Percentiles rank a stretch among this genome's conserved stretches.
Evolutionary conservation across 2,888 invertebrate species (phyloP).

Genomic region (Papilio elwesi): DNA sequence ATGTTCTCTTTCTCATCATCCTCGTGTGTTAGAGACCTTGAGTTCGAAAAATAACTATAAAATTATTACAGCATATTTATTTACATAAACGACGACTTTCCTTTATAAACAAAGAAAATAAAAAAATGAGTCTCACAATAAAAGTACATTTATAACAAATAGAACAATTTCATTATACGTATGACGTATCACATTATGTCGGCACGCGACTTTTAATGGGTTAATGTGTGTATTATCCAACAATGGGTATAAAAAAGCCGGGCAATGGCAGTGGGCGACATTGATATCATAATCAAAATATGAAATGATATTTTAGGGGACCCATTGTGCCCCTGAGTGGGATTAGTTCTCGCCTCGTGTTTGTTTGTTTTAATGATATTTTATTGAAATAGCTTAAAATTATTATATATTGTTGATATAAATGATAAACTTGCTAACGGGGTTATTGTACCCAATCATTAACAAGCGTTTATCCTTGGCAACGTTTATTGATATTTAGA

Average conservation of each 20-base stretch:
- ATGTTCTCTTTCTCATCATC: too few species aligned
- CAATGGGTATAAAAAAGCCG: constrained; percentile 73
- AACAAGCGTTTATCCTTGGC: not conserved
- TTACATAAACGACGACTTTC: not conserved
- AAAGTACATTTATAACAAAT: constrained; percentile 60
- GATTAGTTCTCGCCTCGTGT: constrained; percentile 59
- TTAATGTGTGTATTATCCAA: constrained; percentile 81
- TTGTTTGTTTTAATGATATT: constrained; percentile 70
- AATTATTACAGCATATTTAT: not conserved
- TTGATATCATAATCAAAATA: constrained; percentile 84
- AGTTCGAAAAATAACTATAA: too few species aligned
- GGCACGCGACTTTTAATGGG: constrained; percentile 81
- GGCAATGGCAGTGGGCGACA: constrained; percentile 65
- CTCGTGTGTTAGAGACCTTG: too few species aligned
- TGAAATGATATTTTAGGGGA: constrained; percentile 76
- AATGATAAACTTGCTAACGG: constrained; percentile 40
- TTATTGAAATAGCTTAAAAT: constrained; percentile 62
- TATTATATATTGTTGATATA: constrained; percentile 48
- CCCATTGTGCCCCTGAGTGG: constrained; percentile 59
- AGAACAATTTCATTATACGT: constrained; percentile 70
- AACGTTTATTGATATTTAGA: not conserved
- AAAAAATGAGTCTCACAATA: constrained; percentile 49
- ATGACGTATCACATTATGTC: constrained; percentile 73
- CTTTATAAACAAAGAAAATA: constrained; percentile 31
- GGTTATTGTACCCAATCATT: constrained; percentile 39